Percentiles rank a stretch among this genome's conserved stretches.
phyloP scores from a whole-genome alignment of 2,113 vertebrate genomes.

The Gymnogyps californianus region DNA sequence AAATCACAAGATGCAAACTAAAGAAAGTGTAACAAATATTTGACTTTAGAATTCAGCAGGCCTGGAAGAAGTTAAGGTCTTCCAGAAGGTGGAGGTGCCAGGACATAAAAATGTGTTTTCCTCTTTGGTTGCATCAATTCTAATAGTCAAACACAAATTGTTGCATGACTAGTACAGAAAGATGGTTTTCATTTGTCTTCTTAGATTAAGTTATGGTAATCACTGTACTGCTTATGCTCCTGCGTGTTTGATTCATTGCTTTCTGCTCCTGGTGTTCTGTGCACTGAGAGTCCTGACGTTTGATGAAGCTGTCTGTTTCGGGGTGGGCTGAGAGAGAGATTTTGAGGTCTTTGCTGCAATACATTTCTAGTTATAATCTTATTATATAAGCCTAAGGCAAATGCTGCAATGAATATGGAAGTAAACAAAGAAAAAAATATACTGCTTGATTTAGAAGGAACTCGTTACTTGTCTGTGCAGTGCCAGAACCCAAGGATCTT shows the following conservation, averaged over 20 bases:
- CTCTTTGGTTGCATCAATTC: neutral
- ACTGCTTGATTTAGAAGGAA: neutral
- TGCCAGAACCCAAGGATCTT: neutral
- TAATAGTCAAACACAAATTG: constrained; percentile 10
- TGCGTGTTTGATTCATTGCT: neutral
- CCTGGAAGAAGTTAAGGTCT: neutral
- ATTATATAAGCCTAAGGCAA: neutral
- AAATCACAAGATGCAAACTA: neutral
- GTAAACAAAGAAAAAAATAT: neutral
- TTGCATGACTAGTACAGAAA: neutral
- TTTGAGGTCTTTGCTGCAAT: neutral
- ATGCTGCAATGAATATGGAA: neutral
- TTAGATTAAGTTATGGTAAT: constrained; percentile 21
- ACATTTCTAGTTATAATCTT: neutral
- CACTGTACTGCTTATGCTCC: neutral
- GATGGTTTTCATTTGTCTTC: constrained; percentile 30
- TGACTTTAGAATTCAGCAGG: neutral
- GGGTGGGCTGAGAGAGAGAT: neutral
- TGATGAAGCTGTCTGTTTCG: neutral
- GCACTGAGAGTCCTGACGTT: neutral
- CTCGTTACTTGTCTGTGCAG: neutral
- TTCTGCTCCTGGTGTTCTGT: neutral
- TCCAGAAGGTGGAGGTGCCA: neutral
- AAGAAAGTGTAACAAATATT: neutral
- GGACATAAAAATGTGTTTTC: neutral